phyloP scores from a whole-genome alignment of 2,113 vertebrate species.

The Melanerpes aurifrons region DNA sequence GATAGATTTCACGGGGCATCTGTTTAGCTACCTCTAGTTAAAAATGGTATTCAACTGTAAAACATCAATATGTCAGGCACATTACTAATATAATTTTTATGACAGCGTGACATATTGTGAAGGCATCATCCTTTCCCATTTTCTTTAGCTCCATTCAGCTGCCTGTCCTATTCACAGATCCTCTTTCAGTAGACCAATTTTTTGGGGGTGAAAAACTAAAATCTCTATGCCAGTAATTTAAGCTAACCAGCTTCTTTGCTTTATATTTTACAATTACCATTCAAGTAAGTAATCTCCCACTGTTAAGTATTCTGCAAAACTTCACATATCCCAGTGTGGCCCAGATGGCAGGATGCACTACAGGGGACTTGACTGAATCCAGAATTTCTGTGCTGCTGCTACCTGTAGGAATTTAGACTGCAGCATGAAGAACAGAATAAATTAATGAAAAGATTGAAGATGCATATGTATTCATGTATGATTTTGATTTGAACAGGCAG shows the following conservation, averaged over 20 bases:
- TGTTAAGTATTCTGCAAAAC: not conserved
- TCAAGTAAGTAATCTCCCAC: not conserved
- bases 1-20: constrained; percentile 42
- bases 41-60: constrained; percentile 57
- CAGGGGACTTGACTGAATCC: not conserved
- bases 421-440: not conserved
- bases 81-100: constrained; percentile 67
- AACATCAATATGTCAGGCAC: constrained; percentile 57
- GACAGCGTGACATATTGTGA: constrained; percentile 44
- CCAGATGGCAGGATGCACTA: not conserved
- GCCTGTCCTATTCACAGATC: not conserved
- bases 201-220: not conserved
- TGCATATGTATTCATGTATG: not conserved
- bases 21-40: constrained; percentile 45
- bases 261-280: not conserved
- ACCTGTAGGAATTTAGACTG: not conserved
- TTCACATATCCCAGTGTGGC: not conserved
- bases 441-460: not conserved
- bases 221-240: not conserved
- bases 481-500: not conserved
- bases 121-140: not conserved
- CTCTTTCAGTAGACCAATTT: not conserved
- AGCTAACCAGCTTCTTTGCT: not conserved
- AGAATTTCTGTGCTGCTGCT: not conserved
- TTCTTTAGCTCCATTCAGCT: constrained; percentile 1